Evolutionary conservation across 2,888 invertebrate genomes (phyloP).

Genomic region (Apotomis turbidana): DNA sequence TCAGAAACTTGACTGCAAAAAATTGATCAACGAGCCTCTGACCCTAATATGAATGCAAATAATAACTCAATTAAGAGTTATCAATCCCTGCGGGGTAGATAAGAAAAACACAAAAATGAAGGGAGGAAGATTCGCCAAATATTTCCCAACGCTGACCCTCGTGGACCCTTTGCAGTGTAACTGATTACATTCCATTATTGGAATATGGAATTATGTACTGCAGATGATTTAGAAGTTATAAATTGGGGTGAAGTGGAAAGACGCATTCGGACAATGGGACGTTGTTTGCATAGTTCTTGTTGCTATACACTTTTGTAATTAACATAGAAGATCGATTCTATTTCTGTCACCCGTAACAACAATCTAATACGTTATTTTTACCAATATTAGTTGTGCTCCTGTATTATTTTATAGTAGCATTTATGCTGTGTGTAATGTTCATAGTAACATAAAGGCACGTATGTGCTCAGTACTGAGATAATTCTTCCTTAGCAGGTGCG

Average conservation of each 20-base stretch:
- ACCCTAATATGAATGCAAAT: slow-evolving; percentile 66
- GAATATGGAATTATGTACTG: slow-evolving; percentile 66
- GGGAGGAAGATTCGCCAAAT: slow-evolving; percentile 56
- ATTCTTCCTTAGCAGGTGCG: neutral
- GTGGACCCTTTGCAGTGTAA: slow-evolving; percentile 63
- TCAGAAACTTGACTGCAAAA: slow-evolving; percentile 17
- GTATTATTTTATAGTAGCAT: no score
- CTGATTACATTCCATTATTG: slow-evolving; percentile 78
- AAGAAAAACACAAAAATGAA: slow-evolving; percentile 65
- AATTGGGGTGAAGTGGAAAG: slow-evolving; percentile 17
- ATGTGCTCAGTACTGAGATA: no score
- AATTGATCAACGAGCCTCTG: neutral
- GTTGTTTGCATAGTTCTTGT: neutral
- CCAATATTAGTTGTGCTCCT: no score
- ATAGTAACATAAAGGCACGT: no score
- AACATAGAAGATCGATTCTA: neutral
- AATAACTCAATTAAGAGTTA: slow-evolving; percentile 80
- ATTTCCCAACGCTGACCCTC: slow-evolving; percentile 67
- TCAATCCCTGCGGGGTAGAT: slow-evolving; percentile 65
- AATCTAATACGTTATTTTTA: no score
- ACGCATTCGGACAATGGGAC: slow-evolving; percentile 7
- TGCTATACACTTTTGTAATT: neutral
- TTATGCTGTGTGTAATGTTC: no score
- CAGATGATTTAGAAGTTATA: slow-evolving; percentile 50
- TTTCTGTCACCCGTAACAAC: no score